Evolutionary conservation across 2,797 vertebrate species (phyloP), one percentile per base, ranked within the genome.

Genomic region (Myotis findleyi): DNA sequence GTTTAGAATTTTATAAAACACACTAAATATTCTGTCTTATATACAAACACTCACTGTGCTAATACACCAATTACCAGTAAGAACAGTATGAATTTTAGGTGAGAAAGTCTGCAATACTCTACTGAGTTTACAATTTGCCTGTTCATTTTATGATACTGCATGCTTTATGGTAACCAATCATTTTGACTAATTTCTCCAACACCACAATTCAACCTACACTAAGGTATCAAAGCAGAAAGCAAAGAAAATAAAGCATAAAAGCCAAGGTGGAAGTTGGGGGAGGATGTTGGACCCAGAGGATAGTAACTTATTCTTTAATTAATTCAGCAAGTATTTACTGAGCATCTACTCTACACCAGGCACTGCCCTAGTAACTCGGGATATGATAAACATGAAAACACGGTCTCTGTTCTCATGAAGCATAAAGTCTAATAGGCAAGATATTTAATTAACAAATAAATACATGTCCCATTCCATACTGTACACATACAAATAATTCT

Each of bases 231-330:
- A 88, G 93, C 36, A 90, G 8, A 8, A 53, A 82, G 9, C 2
- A 81, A 93, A 90, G 7, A 71, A 94, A 73, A 83, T 44, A 75
- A 79, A 83, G 33, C 9, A 59, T 12, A 71, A 91, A 80, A 92
- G 3, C 41, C 25, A 36, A 30, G 1, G 18, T 23, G 21, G 21
- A 79, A 59, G 85, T 47, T 64, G 3, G 30, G 16, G 30, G 47
- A 83, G 23, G 47, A 72, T 16, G 7, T 44, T 77, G 30, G 41
- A 75, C 13, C 0, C 23, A 51, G 18, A 72, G 14, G 55, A 13
- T 64, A 89, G 18, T 87, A 12, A 38, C 51, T 77, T 75, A 94
- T 71, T 93, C 6, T 93, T 89, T 55, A 41, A 69, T 44, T 90
- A 71, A 95, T 36, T 93, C 64, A 53, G 41, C 0, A 47, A 75